Base-by-base conservation (phyloP, 2,888 invertebrate genomes). In the Meteorus colon region DNA sequence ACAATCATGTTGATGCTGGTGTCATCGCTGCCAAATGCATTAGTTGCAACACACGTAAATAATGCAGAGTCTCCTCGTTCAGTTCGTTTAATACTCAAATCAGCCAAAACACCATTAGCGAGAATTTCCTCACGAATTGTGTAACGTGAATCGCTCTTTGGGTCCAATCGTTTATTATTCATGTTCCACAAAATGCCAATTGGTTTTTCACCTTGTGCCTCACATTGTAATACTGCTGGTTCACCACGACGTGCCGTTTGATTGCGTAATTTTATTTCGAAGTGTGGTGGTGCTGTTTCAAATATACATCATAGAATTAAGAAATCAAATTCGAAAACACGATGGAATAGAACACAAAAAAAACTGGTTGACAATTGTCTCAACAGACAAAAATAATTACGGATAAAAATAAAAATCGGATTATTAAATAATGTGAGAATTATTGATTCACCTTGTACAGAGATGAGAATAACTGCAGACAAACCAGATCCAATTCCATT, bases 1-100 rank as follows among this genome's bases (percentile, higher is more conserved):
- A 97, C 95, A 82, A 97, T 97, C 93, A 97, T 95, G 89, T 97
- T 97, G 86, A 97, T 97, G 90, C 96, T 97, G n/a, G 97, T 96
- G 85, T 97, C 97, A 87, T 97, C 97, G 80, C 96, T 97, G 71
- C 97, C 97, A 87, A 97, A 97, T 24, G 97, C 96, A 88, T 97
- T 97, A 3, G 97, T 97, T 0, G 97, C 97, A 14, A 97, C 95
- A 86, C 97, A 97, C 45, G 97, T 96, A 86, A 97, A 97, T 1
- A 97, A 91, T 1, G 97, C 97, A 4, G 96, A 96, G 89, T 97
- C 97, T 37, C 94, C 94, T 85, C 97, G 92, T 90, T 97, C 97
- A 29, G 97, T 96, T 84, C 96, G 92, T 88, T 97, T 95, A 83
- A 97, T 97, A 85, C 96, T 96, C 73, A 97, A 91, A 86, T 96